Evolutionary conservation across 2,888 invertebrate species (phyloP), one percentile per base, ranked within the genome.

Genomic region (Thereva nobilitata): DNA sequence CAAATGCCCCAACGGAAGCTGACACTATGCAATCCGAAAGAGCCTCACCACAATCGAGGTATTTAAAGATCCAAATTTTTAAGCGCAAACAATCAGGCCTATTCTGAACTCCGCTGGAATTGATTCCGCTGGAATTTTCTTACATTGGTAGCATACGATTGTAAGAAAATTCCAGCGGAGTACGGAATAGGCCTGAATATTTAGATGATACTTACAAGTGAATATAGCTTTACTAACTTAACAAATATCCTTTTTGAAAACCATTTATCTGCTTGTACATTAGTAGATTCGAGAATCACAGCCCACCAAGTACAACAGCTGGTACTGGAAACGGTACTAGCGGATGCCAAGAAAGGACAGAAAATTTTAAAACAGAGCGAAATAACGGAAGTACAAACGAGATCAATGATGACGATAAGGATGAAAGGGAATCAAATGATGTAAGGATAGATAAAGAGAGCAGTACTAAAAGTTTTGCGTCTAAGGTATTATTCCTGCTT

Each of bases 21-120:
- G 81, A 81, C 66, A 80, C 81, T 70, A 78, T 81, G 79, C 80
- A 80, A 75, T 79, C 80, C 37, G 81, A 81, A 67, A 75, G 81
- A 66, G 78, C 79, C 63, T 81, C 81, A 54, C 81, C 81, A 59
- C 80, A 80, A 70, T 80, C 81, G 68, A 81, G 81, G 81, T 81
- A 72, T 73, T 70, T 49, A 52, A 42, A 7, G 35, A 5, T 37
- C 37, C 6, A n/a, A 49, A 4, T n/a, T n/a, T n/a, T n/a, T n/a
- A n/a, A n/a, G n/a, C n/a, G n/a, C n/a, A n/a, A n/a, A n/a, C n/a
- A n/a, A n/a, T n/a, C n/a, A n/a, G n/a, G n/a, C n/a, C n/a, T n/a
- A n/a, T n/a, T n/a, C n/a, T n/a, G n/a, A n/a, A n/a, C n/a, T n/a
- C n/a, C n/a, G n/a, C n/a, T n/a, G n/a, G n/a, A n/a, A n/a, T n/a